These are phyloP conservation scores for Lepisosteus osseus DNA, from an alignment of 2,113 vertebrate species.

Conservation along the genomic window DNA sequence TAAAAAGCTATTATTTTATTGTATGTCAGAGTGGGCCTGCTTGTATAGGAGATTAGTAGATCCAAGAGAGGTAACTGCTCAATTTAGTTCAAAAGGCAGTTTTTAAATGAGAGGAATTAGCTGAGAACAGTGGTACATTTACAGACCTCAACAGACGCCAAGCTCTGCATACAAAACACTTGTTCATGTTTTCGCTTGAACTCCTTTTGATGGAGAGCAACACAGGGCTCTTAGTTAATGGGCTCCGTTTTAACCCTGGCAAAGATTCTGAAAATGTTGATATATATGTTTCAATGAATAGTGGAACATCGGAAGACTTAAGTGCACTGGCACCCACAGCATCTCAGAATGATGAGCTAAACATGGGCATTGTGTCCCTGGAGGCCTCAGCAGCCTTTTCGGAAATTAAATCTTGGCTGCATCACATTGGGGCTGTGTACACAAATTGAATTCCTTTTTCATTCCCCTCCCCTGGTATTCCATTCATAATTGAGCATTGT, in stretches of 20 bases:
- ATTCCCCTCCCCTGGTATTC: constrained; percentile 36
- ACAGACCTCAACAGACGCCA: constrained; percentile 33
- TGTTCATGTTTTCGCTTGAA: constrained; percentile 54
- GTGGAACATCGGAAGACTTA: constrained; percentile 43
- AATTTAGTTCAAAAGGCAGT: constrained; percentile 46
- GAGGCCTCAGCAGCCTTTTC: constrained; percentile 47
- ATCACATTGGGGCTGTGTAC: constrained; percentile 42
- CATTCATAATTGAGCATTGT: constrained; percentile 53
- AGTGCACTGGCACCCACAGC: constrained; percentile 45
- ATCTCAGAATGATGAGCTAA: constrained; percentile 49
- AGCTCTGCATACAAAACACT: constrained; percentile 47
- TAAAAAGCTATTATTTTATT: constrained; percentile 6
- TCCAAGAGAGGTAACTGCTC: constrained; percentile 42
- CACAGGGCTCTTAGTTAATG: constrained; percentile 46
- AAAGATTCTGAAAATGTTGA: constrained; percentile 30
- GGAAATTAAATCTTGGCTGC: constrained; percentile 53
- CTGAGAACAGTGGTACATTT: constrained; percentile 43
- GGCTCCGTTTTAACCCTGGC: constrained; percentile 48
- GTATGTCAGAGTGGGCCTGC: not conserved
- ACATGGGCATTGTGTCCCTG: constrained; percentile 38
- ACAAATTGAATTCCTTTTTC: constrained; percentile 47
- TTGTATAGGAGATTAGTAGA: constrained; percentile 25
- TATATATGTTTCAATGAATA: constrained; percentile 39
- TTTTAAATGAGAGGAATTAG: constrained; percentile 49
- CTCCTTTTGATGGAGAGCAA: constrained; percentile 38